Conservation (phyloP, 1,140 invertebrate genomes). For the Danaus melanippus region DNA sequence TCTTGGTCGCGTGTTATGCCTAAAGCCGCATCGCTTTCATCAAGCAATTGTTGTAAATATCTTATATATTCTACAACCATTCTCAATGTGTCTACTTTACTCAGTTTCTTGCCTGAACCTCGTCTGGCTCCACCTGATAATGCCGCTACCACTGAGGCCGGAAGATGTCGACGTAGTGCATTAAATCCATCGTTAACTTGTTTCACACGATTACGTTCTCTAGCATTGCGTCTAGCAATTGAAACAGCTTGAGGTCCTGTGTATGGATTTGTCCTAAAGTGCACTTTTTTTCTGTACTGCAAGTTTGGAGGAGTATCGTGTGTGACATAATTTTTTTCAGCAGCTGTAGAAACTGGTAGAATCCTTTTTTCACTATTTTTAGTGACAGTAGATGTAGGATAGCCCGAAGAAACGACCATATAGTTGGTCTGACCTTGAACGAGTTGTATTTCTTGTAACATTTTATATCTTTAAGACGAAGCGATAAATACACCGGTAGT, state of each 20-base stretch:
- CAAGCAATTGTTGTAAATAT: conserved; percentile 87
- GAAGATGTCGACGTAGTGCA: conserved; percentile 88
- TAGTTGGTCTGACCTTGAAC: conserved; percentile 71
- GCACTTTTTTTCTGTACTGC: conserved; percentile 81
- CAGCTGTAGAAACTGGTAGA: conserved; percentile 71
- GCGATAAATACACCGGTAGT: conserved; percentile 39
- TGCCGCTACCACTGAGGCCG: conserved; percentile 81
- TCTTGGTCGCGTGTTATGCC: conserved; percentile 57
- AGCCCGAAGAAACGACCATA: conserved; percentile 71
- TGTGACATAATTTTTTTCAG: conserved; percentile 68
- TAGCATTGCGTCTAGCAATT: conserved; percentile 91
- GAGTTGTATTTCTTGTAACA: conserved; percentile 72
- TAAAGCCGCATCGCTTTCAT: conserved; percentile 74
- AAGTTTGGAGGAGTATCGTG: conserved; percentile 66
- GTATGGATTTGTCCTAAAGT: conserved; percentile 77
- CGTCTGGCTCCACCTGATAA: conserved; percentile 77
- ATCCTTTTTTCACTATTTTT: conserved; percentile 61
- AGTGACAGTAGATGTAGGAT: conserved; percentile 53
- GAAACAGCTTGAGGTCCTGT: conserved; percentile 82
- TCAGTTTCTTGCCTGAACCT: conserved; percentile 88
- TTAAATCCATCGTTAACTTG: conserved; percentile 96
- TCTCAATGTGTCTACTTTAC: conserved; percentile 95
- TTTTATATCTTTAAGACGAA: conserved; percentile 50
- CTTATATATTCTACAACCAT: conserved; percentile 97
- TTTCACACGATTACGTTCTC: conserved; percentile 95